These are phyloP conservation scores for Dicrostonyx torquatus DNA, from an alignment of 2,797 vertebrate species.

Conservation along the genomic window DNA sequence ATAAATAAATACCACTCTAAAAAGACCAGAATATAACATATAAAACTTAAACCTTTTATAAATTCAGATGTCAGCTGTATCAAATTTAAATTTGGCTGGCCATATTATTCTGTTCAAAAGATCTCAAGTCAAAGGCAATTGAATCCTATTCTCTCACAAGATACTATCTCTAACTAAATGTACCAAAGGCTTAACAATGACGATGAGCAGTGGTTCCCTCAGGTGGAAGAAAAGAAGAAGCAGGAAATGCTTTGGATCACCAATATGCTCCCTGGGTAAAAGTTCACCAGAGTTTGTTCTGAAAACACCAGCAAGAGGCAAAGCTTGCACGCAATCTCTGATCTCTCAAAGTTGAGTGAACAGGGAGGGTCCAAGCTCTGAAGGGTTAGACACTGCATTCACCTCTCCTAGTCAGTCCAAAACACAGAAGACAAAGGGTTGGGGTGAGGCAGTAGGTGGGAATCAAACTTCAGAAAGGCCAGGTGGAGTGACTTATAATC, in stretches of 20 bases:
- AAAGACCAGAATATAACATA: neutral
- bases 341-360: neutral
- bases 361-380: neutral
- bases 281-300: neutral
- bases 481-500: neutral
- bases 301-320: neutral
- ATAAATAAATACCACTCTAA: neutral
- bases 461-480: neutral
- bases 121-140: neutral
- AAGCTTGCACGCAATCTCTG: neutral
- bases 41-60: slow-evolving; percentile 33
- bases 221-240: neutral
- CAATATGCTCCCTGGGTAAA: neutral
- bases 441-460: neutral
- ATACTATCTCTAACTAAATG: neutral
- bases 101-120: neutral
- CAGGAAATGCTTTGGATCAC: neutral
- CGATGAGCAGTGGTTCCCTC: neutral
- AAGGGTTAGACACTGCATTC: neutral
- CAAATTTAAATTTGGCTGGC: neutral
- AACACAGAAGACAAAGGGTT: neutral
- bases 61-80: neutral
- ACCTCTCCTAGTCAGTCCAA: neutral
- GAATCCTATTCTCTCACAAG: neutral
- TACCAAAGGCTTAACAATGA: neutral